phyloP scores from a whole-genome alignment of 1,140 invertebrate genomes.

The Ridgeia piscesae region DNA sequence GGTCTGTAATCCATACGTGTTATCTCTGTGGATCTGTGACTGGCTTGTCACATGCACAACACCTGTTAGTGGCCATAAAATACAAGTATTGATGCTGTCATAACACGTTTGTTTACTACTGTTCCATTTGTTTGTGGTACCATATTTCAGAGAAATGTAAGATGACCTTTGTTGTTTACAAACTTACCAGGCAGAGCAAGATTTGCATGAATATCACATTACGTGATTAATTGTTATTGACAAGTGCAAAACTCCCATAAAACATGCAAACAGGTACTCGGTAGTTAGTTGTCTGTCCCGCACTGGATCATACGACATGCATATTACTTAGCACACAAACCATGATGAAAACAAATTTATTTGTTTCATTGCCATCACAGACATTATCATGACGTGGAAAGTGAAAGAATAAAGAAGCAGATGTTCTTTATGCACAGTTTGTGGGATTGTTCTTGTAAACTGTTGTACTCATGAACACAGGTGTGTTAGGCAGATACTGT shows the following conservation, averaged over 20 bases:
- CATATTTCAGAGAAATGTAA: too few relatives aligned
- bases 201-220: neutral
- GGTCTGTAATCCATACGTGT: neutral
- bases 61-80: neutral
- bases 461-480: neutral
- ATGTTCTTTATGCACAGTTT: neutral
- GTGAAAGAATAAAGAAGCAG: neutral
- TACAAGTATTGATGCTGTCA: neutral
- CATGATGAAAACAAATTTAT: too few relatives aligned
- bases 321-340: too few relatives aligned
- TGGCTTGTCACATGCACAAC: neutral
- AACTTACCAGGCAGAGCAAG: neutral
- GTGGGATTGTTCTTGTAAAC: neutral
- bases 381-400: neutral
- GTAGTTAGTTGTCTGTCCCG: too few relatives aligned
- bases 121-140: too few relatives aligned
- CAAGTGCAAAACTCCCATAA: neutral
- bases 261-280: neutral
- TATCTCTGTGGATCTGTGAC: neutral
- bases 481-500: neutral
- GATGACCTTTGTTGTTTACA: too few relatives aligned
- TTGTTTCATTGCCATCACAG: too few relatives aligned
- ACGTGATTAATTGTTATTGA: neutral
- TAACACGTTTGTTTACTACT: neutral
- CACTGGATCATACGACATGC: too few relatives aligned